phyloP scores from a whole-genome alignment of 2,888 invertebrate species.

The Pocota personata region DNA sequence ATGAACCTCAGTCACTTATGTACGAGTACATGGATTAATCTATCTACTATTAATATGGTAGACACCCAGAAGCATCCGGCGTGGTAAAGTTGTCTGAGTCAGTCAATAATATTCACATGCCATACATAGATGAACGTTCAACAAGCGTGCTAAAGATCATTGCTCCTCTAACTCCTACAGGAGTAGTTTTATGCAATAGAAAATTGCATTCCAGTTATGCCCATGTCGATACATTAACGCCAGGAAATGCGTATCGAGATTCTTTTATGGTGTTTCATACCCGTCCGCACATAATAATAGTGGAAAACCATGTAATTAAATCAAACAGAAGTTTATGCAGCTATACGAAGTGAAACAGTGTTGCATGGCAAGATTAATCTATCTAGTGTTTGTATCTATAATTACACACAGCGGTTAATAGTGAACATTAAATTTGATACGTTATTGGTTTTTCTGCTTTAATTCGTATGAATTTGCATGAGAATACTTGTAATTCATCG shows the following conservation, averaged over 20 bases:
- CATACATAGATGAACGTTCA: background rate
- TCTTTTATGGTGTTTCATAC: background rate
- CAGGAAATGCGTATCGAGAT: background rate
- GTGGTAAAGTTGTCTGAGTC: background rate
- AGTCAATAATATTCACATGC: background rate
- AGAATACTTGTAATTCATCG: background rate
- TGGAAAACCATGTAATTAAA: constrained; percentile 2
- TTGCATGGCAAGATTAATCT: background rate
- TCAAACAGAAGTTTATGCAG: background rate
- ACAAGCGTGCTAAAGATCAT: constrained; percentile 17
- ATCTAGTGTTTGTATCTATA: background rate
- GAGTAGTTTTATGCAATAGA: background rate
- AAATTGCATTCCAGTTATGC: background rate
- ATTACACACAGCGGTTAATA: constrained; percentile 5
- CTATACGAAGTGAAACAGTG: background rate
- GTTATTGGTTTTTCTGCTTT: constrained; percentile 31
- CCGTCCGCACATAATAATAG: background rate
- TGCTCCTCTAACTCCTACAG: background rate
- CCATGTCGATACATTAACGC: background rate
- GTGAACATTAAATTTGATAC: constrained; percentile 7
- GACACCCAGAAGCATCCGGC: background rate
- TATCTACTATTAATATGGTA: background rate
- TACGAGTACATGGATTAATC: background rate
- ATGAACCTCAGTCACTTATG: background rate
- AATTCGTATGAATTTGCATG: background rate